phyloP scores from a whole-genome alignment of 2,888 invertebrate genomes.

The Thymelicus sylvestris region DNA sequence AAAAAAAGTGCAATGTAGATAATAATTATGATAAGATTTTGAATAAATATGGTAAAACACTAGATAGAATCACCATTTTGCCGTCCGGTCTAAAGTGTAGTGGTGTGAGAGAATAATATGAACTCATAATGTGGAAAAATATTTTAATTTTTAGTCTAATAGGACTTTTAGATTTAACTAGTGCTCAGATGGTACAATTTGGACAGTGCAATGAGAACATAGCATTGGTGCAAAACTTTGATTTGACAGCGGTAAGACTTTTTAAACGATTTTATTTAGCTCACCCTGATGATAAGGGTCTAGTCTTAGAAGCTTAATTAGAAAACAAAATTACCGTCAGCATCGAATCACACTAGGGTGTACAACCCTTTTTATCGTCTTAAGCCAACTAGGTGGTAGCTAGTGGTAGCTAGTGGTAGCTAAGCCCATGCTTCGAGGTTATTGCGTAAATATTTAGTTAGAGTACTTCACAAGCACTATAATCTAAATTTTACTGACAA shows the following conservation, averaged over 20 bases:
- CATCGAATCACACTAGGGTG: too few relatives aligned
- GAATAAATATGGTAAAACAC: conserved; percentile 55
- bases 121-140: conserved; percentile 60
- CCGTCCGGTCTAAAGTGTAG: conserved; percentile 6
- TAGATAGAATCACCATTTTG: conserved; percentile 23
- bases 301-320: too few relatives aligned
- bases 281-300: too few relatives aligned
- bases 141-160: conserved; percentile 58
- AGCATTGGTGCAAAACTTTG: conserved; percentile 50
- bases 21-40: conserved; percentile 59
- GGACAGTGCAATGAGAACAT: conserved; percentile 63
- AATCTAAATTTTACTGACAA: too few relatives aligned
- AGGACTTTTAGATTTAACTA: conserved; percentile 57
- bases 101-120: conserved; percentile 53
- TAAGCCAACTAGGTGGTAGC: too few relatives aligned
- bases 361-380: too few relatives aligned
- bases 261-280: neutral
- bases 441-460: too few relatives aligned
- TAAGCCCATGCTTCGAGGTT: too few relatives aligned
- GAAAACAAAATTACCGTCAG: too few relatives aligned
- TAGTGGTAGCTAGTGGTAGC: too few relatives aligned
- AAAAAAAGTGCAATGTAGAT: neutral
- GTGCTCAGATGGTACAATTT: conserved; percentile 60
- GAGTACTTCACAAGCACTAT: too few relatives aligned
- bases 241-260: conserved; percentile 55